Evolutionary conservation across 2,113 vertebrate species (phyloP).

Genomic region (Pluvialis apricaria): DNA sequence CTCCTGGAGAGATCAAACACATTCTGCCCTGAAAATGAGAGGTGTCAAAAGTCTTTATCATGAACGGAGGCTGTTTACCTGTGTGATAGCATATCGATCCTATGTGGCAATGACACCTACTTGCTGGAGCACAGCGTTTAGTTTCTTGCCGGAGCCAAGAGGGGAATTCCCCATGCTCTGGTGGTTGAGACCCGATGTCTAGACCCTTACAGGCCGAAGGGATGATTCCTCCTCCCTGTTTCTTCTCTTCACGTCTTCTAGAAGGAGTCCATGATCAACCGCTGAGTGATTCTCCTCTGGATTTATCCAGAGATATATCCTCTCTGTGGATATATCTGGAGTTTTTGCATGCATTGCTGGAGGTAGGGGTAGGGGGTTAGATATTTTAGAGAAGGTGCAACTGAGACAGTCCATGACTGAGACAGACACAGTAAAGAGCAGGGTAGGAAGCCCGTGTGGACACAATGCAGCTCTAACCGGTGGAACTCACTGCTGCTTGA

Average conservation of each 20-base stretch:
- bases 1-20: background rate
- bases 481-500: background rate
- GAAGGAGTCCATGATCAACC: background rate
- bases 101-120: accelerated
- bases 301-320: background rate
- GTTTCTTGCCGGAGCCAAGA: background rate
- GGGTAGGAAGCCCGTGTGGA: background rate
- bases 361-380: accelerated
- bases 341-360: background rate
- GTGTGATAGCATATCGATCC: too few relatives aligned
- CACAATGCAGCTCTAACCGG: accelerated
- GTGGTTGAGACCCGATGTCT: background rate
- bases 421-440: background rate
- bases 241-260: background rate
- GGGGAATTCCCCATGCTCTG: background rate
- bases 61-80: background rate
- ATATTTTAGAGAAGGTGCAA: background rate
- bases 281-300: background rate
- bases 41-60: background rate
- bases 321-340: background rate
- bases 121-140: accelerated
- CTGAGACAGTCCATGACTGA: background rate
- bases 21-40: background rate
- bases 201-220: background rate
- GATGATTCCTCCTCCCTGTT: background rate